These are phyloP conservation scores for Spermophilus dauricus DNA, from an alignment of 2,113 vertebrate species.

Conservation along the genomic window DNA sequence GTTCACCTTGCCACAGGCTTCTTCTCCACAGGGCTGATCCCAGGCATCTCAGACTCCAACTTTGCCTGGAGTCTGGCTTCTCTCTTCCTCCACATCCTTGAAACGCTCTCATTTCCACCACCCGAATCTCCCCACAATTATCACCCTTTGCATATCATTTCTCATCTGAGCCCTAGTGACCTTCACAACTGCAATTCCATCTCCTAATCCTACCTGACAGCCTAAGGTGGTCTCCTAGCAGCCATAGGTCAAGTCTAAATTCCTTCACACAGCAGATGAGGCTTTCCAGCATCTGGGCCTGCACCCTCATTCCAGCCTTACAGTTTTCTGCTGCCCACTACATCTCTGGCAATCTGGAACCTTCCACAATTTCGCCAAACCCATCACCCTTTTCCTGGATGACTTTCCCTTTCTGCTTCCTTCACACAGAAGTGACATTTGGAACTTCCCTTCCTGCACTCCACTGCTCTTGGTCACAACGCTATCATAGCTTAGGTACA, in stretches of 20 bases:
- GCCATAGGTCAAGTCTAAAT: background rate
- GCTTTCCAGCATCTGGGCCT: background rate
- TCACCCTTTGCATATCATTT: background rate
- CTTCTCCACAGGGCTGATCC: background rate
- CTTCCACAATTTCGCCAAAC: slow-evolving; percentile 5
- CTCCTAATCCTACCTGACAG: background rate
- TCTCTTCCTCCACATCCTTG: background rate
- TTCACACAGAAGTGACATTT: background rate
- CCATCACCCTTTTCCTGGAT: background rate
- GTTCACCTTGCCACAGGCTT: background rate
- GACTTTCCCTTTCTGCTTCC: slow-evolving; percentile 40
- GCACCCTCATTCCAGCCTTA: background rate
- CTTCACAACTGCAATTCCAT: background rate
- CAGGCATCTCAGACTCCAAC: background rate
- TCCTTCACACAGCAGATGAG: background rate
- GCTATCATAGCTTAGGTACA: background rate
- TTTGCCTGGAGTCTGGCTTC: background rate
- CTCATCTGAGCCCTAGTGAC: background rate
- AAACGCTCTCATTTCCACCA: background rate
- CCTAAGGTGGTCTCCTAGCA: background rate
- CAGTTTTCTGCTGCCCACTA: background rate
- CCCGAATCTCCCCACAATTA: background rate
- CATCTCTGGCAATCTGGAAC: background rate
- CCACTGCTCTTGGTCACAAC: background rate
- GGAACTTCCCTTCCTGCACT: background rate